Evolutionary conservation across 2,797 vertebrate species (phyloP).

Genomic region (Neosilurus mollespiculum): DNA sequence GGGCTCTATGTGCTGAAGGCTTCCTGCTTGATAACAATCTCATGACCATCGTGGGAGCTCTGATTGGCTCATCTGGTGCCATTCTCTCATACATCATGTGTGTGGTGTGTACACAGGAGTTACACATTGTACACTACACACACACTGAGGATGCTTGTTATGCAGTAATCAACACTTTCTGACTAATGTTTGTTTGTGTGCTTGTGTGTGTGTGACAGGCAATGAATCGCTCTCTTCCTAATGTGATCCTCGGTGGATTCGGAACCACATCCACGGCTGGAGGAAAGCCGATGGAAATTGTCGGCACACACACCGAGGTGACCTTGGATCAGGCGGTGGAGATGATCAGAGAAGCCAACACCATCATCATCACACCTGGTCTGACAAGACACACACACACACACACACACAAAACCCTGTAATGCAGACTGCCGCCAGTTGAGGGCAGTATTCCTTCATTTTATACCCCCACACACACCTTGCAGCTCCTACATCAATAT

Average conservation of each 20-base stretch:
- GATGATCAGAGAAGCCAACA: slow-evolving; percentile 76
- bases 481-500: not conserved
- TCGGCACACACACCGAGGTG: slow-evolving; percentile 75
- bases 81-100: slow-evolving; percentile 80
- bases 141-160: not conserved
- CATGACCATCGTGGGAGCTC: slow-evolving; percentile 76
- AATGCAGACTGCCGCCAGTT: not conserved
- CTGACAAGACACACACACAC: slow-evolving; percentile 29
- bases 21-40: slow-evolving; percentile 80
- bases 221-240: slow-evolving; percentile 77
- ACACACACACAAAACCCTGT: not conserved
- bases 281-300: slow-evolving; percentile 78
- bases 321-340: slow-evolving; percentile 77
- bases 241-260: slow-evolving; percentile 75
- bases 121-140: not conserved
- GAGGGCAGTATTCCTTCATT: slow-evolving; percentile 23
- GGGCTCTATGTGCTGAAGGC: slow-evolving; percentile 77
- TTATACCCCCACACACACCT: not conserved
- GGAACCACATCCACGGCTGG: slow-evolving; percentile 72
- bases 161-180: not conserved
- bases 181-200: not conserved
- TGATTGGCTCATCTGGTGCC: slow-evolving; percentile 78
- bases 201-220: slow-evolving; percentile 59
- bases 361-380: slow-evolving; percentile 77
- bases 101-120: slow-evolving; percentile 67